Evolutionary conservation across 37 sponge, comb jelly and placozoan species (phyloP), one percentile per base, ranked within the genome.

Genomic region (Chondrosia reniformis): DNA sequence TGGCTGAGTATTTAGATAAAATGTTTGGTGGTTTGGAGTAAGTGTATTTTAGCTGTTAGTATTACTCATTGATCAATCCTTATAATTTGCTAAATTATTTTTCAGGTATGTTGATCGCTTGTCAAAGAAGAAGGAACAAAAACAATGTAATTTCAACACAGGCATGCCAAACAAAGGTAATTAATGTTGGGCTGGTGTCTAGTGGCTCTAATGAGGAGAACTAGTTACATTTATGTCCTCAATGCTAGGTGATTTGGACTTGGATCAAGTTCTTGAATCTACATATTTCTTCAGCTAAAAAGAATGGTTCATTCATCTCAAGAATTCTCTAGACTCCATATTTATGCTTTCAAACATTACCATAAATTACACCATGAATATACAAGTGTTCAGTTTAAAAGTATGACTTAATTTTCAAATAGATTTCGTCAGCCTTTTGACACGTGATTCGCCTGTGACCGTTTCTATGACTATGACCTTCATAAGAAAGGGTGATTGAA

Each of bases 241-340:
- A 19, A 13, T 9, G 27, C 10, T 54, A 92, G 93, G 93, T 52
- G 84, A 82, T 15, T 65, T 93, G 44, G 89, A 93, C 54, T 45
- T 93, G 9, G 46, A 62, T 12, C 52, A 89, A 78, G 82, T 93
- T 7, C n/a, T 81, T 0, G 57, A 93, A 15, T 93, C 93, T 54
- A 71, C 69, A 7, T 93, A 93, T 74, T 93, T 93, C 81, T 93
- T 93, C 73, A 92, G 86, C 43, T 92, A 82, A 84, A 5, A 33
- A n/a, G n/a, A n/a, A n/a, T n/a, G n/a, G n/a, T n/a, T n/a, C n/a
- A n/a, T n/a, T n/a, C n/a, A n/a, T n/a, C n/a, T n/a, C n/a, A n/a
- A n/a, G n/a, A n/a, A n/a, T n/a, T n/a, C n/a, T n/a, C n/a, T n/a
- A n/a, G n/a, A n/a, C n/a, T n/a, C n/a, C n/a, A n/a, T n/a, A n/a